Percentiles rank a stretch among this genome's conserved stretches.
phyloP scores from a whole-genome alignment of 2,888 invertebrate species.

The Chalcis sispes region DNA sequence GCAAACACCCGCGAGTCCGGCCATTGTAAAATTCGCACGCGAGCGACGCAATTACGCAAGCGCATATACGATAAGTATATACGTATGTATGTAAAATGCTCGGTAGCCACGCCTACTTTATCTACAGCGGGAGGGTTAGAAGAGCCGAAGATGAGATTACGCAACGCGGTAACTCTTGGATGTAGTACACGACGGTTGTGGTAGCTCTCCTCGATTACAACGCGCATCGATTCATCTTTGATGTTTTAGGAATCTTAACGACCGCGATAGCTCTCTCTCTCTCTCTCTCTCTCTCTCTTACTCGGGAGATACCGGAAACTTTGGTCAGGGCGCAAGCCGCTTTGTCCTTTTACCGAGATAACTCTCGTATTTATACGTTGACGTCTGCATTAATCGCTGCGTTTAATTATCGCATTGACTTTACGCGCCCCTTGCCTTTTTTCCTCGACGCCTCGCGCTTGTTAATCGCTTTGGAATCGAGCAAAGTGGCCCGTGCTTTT shows the following conservation, averaged over 20 bases:
- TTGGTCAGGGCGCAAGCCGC: constrained; percentile 21
- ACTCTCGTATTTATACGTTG: not conserved
- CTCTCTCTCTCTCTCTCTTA: no score
- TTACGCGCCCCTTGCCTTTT: not conserved
- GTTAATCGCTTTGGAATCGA: not conserved
- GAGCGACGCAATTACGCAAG: no score
- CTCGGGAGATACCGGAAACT: constrained; percentile 36
- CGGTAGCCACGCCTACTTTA: no score
- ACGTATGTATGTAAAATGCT: no score
- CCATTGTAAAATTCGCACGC: no score
- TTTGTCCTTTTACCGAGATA: constrained; percentile 8
- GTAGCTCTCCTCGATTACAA: not conserved
- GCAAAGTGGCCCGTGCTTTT: no score
- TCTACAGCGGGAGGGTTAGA: no score
- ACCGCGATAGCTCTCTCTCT: not conserved
- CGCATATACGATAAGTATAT: no score
- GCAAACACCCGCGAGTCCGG: no score
- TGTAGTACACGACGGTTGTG: no score
- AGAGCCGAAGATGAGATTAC: no score
- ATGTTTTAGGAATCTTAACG: constrained; percentile 44
- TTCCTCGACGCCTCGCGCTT: not conserved
- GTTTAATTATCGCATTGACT: constrained; percentile 1
- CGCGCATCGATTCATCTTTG: constrained; percentile 24
- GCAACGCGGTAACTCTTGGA: no score
- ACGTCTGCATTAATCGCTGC: constrained; percentile 31